phyloP scores from a whole-genome alignment of 2,888 invertebrate genomes.

The Rhingia campestris region DNA sequence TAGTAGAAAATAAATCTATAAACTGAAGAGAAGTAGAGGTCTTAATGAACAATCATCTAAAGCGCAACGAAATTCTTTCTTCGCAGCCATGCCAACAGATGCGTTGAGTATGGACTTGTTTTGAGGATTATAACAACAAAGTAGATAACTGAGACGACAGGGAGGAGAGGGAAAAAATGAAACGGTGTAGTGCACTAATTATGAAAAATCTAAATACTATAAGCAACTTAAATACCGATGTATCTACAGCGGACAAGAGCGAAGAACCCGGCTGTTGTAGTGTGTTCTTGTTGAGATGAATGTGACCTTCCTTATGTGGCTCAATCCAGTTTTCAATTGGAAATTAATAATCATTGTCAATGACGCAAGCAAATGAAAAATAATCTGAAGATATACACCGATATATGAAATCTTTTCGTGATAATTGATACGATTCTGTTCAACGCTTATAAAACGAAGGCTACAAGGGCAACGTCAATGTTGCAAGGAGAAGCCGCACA shows the following conservation, averaged over 20 bases:
- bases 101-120: conserved; percentile 6
- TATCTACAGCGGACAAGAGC: not conserved
- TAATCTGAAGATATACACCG: not conserved
- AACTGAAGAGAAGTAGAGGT: conserved; percentile 36
- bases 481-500: no score
- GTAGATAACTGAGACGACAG: not conserved
- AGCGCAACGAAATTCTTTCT: conserved; percentile 35
- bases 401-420: conserved; percentile 19
- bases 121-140: conserved; percentile 22
- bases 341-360: conserved; percentile 31
- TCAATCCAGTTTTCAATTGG: conserved; percentile 16
- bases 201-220: conserved; percentile 42
- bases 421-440: conserved; percentile 24
- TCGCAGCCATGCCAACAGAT: conserved; percentile 8
- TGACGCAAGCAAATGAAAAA: conserved; percentile 28
- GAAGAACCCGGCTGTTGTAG: conserved; percentile 2
- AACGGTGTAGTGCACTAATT: conserved; percentile 47
- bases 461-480: not conserved
- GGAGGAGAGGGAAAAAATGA: conserved; percentile 2
- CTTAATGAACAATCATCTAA: conserved; percentile 52
- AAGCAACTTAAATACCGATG: conserved; percentile 15
- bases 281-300: not conserved
- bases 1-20: conserved; percentile 54
- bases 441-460: not conserved
- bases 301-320: conserved; percentile 16